Evolutionary conservation across 2,797 vertebrate species (phyloP).

Genomic region (Tympanoctomys barrerae): DNA sequence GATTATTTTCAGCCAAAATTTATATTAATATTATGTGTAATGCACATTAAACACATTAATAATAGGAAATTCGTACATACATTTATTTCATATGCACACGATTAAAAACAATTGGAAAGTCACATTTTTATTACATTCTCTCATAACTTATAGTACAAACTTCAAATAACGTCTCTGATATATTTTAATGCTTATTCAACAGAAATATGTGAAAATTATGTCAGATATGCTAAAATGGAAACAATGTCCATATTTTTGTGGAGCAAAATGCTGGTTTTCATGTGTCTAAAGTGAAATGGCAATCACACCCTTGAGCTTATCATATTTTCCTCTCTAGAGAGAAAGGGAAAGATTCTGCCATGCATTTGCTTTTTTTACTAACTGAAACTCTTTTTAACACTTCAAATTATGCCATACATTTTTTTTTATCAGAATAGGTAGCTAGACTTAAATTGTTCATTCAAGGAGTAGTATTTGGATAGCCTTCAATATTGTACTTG

Average conservation of each 20-base stretch:
- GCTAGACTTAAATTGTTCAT: background rate
- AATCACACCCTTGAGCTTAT: background rate
- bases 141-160: background rate
- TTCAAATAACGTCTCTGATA: constrained; percentile 3
- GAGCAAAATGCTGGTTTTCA: background rate
- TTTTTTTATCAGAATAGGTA: background rate
- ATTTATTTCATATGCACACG: background rate
- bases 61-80: background rate
- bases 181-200: background rate
- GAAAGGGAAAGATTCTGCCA: background rate
- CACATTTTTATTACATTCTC: background rate
- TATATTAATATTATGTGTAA: background rate
- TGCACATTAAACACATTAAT: background rate
- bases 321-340: constrained; percentile 7
- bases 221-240: background rate
- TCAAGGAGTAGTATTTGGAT: background rate
- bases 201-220: background rate
- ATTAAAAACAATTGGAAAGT: constrained; percentile 21
- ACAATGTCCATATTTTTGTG: background rate
- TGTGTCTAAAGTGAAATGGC: background rate
- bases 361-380: constrained; percentile 5
- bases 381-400: background rate
- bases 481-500: background rate
- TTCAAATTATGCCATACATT: background rate
- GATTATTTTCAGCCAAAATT: background rate